A percentile compares a stretch with the other conserved stretches of the same genome.
Evolutionary conservation across 2,888 invertebrate species (phyloP).

Genomic region (Watsonalla cultraria): DNA sequence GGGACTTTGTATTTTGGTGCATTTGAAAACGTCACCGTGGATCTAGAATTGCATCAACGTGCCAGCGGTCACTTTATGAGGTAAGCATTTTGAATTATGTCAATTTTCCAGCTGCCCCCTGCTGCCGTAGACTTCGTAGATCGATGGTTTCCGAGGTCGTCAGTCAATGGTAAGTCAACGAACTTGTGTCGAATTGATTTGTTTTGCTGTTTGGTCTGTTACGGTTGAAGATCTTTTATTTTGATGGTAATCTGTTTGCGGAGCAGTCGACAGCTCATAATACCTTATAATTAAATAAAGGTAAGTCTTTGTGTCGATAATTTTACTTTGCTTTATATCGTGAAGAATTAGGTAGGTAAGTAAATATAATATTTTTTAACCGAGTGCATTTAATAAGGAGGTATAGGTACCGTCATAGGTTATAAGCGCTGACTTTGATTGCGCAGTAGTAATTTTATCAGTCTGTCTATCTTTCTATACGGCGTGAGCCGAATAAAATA

Average conservation of each 20-base stretch:
- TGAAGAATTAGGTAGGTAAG: too few relatives aligned
- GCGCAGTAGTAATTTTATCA: too few relatives aligned
- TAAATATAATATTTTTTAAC: too few relatives aligned
- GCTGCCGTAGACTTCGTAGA: constrained; percentile 10
- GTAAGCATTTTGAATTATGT: constrained; percentile 48
- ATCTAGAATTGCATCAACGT: constrained; percentile 87
- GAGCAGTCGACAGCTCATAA: neutral
- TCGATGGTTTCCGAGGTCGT: constrained; percentile 13
- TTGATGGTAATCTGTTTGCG: constrained; percentile 1
- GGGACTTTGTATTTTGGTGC: constrained; percentile 38
- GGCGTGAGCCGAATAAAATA: too few relatives aligned
- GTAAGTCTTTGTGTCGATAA: too few relatives aligned
- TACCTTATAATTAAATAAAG: too few relatives aligned
- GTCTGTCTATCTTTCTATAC: too few relatives aligned
- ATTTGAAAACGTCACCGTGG: constrained; percentile 80
- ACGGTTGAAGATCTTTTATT: constrained; percentile 3
- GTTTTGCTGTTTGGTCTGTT: constrained; percentile 25
- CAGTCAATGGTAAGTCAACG: constrained; percentile 32
- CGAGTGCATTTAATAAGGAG: too few relatives aligned
- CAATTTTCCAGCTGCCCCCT: constrained; percentile 1
- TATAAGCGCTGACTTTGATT: too few relatives aligned
- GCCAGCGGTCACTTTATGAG: constrained; percentile 88
- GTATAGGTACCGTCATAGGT: too few relatives aligned
- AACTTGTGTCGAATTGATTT: constrained; percentile 38
- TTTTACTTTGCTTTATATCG: too few relatives aligned